A percentile compares a stretch with the other conserved stretches of the same genome.
Evolutionary conservation across 2,113 vertebrate genomes (phyloP).

Genomic region (Syrmaticus mikado): DNA sequence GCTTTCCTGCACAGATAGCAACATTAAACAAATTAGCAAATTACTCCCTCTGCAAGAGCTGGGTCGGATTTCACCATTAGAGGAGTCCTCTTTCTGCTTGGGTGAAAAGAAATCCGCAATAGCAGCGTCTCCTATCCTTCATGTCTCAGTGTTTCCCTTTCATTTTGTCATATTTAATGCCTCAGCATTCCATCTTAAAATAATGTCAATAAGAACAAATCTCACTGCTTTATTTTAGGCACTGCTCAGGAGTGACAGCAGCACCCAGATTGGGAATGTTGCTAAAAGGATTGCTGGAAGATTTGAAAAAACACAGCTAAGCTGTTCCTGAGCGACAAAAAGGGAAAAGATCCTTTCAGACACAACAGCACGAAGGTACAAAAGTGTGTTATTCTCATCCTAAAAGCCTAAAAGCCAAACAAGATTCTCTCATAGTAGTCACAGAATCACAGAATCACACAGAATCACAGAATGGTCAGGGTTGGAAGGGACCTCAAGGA

Average conservation of each 20-base stretch:
- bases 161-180: slow-evolving; percentile 34
- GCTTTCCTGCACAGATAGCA: slow-evolving; percentile 15
- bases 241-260: slow-evolving; percentile 28
- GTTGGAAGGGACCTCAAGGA: too few relatives aligned
- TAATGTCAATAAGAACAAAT: slow-evolving; percentile 54
- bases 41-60: slow-evolving; percentile 46
- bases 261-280: slow-evolving; percentile 30
- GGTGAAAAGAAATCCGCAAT: slow-evolving; percentile 50
- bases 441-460: too few relatives aligned
- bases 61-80: slow-evolving; percentile 64
- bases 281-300: slow-evolving; percentile 31
- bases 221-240: slow-evolving; percentile 53
- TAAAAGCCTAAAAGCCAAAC: background rate
- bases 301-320: slow-evolving; percentile 7
- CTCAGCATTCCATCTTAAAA: slow-evolving; percentile 47
- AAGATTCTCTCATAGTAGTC: background rate
- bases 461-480: too few relatives aligned
- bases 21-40: slow-evolving; percentile 64
- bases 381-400: background rate
- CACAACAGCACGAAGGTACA: background rate
- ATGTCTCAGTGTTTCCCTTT: slow-evolving; percentile 42
- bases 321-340: slow-evolving; percentile 17
- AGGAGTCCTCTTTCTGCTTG: slow-evolving; percentile 38
- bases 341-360: background rate
- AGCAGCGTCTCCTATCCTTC: slow-evolving; percentile 30